Percentiles rank a stretch among this genome's conserved stretches.
These are phyloP conservation scores for Chaetura pelagica DNA, from an alignment of 2,113 vertebrate genomes.

Conservation along the genomic window DNA sequence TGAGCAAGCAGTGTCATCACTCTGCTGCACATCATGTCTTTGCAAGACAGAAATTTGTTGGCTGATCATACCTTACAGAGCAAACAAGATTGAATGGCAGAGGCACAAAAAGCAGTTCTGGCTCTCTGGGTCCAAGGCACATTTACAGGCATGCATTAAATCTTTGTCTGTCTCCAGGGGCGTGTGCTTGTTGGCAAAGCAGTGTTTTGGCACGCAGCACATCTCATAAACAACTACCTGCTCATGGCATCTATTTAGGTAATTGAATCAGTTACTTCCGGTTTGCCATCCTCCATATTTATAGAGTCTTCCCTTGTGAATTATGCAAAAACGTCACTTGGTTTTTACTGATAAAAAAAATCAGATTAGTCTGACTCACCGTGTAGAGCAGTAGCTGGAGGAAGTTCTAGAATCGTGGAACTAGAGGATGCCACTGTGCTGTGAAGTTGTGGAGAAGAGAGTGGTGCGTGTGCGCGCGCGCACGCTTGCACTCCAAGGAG, in stretches of 20 bases:
- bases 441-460: not conserved
- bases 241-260: not conserved
- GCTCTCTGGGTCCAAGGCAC: not conserved
- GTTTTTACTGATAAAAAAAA: not conserved
- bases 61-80: conserved; percentile 3
- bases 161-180: not conserved
- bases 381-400: not conserved
- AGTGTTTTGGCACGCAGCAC: not conserved
- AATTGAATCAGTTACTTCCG: not conserved
- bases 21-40: conserved; percentile 27
- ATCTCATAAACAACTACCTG: not conserved
- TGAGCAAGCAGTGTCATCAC: conserved; percentile 49
- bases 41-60: conserved; percentile 2
- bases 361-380: not conserved
- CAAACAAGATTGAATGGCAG: conserved; percentile 1
- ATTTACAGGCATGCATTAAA: not conserved
- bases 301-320: not conserved
- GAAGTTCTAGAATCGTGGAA: not conserved
- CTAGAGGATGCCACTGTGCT: not conserved
- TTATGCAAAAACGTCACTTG: not conserved
- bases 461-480: no score
- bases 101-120: not conserved
- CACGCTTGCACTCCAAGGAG: not conserved
- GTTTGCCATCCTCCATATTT: not conserved
- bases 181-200: accelerated